Conservation (phyloP, 1,140 invertebrate genomes). For the Drosophila fuyamai region DNA sequence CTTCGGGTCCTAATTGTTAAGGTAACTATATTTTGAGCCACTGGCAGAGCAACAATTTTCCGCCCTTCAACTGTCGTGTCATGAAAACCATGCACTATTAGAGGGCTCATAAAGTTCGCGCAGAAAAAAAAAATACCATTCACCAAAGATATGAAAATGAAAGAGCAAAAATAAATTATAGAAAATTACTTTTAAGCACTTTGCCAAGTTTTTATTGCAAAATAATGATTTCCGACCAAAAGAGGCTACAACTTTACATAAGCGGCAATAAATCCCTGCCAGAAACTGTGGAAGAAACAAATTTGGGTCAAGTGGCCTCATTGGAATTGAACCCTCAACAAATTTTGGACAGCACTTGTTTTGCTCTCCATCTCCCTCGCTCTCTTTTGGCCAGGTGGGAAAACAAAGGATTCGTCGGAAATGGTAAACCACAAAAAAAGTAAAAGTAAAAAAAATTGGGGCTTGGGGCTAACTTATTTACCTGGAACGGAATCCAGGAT, state of each 20-base stretch:
- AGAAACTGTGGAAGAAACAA: slow-evolving; percentile 22
- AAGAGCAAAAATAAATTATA: slow-evolving; percentile 26
- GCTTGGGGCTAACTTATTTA: neutral
- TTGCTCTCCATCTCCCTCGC: slow-evolving; percentile 28
- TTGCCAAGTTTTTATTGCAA: slow-evolving; percentile 8
- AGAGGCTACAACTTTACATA: slow-evolving; percentile 4
- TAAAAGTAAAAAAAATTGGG: slow-evolving; percentile 4
- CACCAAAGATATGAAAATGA: neutral
- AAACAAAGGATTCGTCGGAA: slow-evolving; percentile 43
- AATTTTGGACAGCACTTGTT: slow-evolving; percentile 32
- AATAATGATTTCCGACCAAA: slow-evolving; percentile 11
- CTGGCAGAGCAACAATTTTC: slow-evolving; percentile 75
- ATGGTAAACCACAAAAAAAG: slow-evolving; percentile 36
- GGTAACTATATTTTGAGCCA: slow-evolving; percentile 26
- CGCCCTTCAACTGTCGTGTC: slow-evolving; percentile 25
- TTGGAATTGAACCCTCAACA: slow-evolving; percentile 45
- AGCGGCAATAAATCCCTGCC: slow-evolving; percentile 37
- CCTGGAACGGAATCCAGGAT: slow-evolving; percentile 19
- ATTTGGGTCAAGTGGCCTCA: slow-evolving; percentile 71
- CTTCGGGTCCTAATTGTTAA: slow-evolving; percentile 35
- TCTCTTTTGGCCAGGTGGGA: slow-evolving; percentile 15
- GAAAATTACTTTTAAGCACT: slow-evolving; percentile 35
- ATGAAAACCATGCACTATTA: slow-evolving; percentile 36
- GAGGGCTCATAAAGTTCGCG: slow-evolving; percentile 37
- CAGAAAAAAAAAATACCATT: slow-evolving; percentile 2